Conservation (phyloP, 2,113 vertebrate genomes). For the Azemiops feae region DNA sequence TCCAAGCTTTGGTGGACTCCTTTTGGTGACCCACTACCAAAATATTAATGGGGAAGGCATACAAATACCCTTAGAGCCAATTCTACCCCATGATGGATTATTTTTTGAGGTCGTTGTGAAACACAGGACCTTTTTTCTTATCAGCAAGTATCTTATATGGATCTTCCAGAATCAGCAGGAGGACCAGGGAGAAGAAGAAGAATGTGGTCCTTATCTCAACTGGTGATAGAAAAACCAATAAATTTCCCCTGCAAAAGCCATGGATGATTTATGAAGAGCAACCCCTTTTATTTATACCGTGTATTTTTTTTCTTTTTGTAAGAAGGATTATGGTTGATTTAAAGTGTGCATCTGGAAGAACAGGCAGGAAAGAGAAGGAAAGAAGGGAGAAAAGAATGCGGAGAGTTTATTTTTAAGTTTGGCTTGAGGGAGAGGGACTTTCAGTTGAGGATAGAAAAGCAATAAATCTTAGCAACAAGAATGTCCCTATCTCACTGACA, state of each 20-base stretch:
- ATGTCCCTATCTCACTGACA: not conserved
- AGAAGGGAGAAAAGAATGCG: not conserved
- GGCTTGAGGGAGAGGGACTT: not conserved
- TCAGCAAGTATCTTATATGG: constrained; percentile 7
- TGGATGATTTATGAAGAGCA: constrained; percentile 34
- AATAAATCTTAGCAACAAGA: not conserved
- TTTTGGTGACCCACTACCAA: not conserved
- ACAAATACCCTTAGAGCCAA: not conserved
- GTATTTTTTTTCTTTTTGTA: constrained; percentile 28
- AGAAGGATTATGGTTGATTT: constrained; percentile 37
- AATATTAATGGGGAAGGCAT: not conserved
- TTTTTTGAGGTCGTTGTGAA: constrained; percentile 20
- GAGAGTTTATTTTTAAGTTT: constrained; percentile 2
- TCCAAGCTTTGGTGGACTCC: not conserved
- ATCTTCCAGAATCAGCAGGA: constrained; percentile 17
- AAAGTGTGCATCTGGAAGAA: constrained; percentile 17
- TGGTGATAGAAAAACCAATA: constrained; percentile 41
- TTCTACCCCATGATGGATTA: not conserved
- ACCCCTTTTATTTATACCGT: not conserved
- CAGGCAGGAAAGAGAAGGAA: not conserved
- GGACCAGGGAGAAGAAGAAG: not conserved
- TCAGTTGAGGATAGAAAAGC: constrained; percentile 7
- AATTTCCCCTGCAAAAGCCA: constrained; percentile 38
- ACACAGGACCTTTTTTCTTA: not conserved
- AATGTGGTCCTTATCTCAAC: constrained; percentile 47